Conservation (phyloP, 2,113 vertebrate genomes). For the Saguinus imperator region DNA sequence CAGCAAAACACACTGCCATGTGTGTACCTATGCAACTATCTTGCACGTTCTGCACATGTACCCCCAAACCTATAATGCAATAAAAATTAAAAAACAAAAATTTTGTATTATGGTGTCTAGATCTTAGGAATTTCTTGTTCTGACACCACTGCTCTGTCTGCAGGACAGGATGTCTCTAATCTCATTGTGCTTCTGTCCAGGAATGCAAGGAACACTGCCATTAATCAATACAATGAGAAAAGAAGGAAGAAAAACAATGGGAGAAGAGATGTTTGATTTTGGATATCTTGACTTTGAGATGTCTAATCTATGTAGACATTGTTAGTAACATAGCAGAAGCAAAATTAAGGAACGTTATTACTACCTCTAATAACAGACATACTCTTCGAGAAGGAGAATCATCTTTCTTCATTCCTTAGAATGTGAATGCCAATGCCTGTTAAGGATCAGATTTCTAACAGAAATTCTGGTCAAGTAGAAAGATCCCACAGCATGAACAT, state of each 20-base stretch:
- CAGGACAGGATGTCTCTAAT: neutral
- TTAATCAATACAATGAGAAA: neutral
- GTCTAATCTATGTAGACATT: neutral
- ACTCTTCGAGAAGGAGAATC: neutral
- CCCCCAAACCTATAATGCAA: too few relatives aligned
- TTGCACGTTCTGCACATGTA: too few relatives aligned
- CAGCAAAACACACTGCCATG: too few relatives aligned
- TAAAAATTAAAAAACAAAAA: too few relatives aligned
- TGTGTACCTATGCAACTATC: too few relatives aligned
- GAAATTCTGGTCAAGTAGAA: neutral
- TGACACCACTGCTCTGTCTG: rapidly evolving
- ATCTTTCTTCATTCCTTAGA: neutral
- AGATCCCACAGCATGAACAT: neutral
- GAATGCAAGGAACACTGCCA: neutral
- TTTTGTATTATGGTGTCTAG: neutral
- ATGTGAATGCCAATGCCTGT: neutral
- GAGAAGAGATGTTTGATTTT: neutral
- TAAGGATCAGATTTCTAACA: neutral
- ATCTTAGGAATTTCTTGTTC: neutral
- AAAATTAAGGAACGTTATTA: neutral
- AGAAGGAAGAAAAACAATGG: neutral
- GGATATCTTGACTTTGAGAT: neutral
- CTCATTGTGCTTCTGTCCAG: neutral
- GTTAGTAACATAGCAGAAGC: neutral
- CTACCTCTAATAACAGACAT: neutral